Evolutionary conservation across 2,888 invertebrate genomes (phyloP).

Genomic region (Rutpela maculata): DNA sequence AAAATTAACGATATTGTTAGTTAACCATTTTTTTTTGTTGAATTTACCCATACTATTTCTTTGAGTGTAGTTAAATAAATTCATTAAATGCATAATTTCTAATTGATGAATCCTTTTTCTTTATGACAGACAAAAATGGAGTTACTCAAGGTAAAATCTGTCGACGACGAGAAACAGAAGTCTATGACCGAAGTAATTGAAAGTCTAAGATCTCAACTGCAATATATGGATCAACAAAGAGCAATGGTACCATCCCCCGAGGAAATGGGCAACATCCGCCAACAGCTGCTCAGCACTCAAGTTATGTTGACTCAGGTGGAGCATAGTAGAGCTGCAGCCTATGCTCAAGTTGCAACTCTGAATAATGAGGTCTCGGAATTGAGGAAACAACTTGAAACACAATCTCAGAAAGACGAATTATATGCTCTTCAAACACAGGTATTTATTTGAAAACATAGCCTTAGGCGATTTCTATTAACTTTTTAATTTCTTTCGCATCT

Average conservation of each 20-base stretch:
- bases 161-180: slow-evolving; percentile 28
- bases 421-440: slow-evolving; percentile 60
- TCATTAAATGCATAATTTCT: background rate
- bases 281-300: slow-evolving; percentile 74
- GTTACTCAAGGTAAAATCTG: slow-evolving; percentile 4
- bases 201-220: slow-evolving; percentile 47
- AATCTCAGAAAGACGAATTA: slow-evolving; percentile 50
- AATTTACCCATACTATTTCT: no score
- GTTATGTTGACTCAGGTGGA: slow-evolving; percentile 75
- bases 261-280: slow-evolving; percentile 68
- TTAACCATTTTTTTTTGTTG: no score
- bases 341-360: slow-evolving; percentile 58
- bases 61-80: no score
- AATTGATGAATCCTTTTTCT: background rate
- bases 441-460: background rate
- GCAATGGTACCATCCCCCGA: slow-evolving; percentile 34
- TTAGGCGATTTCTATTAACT: background rate
- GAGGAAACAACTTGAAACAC: slow-evolving; percentile 29
- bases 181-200: slow-evolving; percentile 42
- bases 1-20: no score
- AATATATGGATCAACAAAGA: background rate
- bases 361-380: slow-evolving; percentile 45
- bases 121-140: slow-evolving; percentile 23
- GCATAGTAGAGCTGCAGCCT: slow-evolving; percentile 67
- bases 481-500: no score